Conservation (phyloP, 2,113 vertebrate species). For the Heterocephalus glaber region DNA sequence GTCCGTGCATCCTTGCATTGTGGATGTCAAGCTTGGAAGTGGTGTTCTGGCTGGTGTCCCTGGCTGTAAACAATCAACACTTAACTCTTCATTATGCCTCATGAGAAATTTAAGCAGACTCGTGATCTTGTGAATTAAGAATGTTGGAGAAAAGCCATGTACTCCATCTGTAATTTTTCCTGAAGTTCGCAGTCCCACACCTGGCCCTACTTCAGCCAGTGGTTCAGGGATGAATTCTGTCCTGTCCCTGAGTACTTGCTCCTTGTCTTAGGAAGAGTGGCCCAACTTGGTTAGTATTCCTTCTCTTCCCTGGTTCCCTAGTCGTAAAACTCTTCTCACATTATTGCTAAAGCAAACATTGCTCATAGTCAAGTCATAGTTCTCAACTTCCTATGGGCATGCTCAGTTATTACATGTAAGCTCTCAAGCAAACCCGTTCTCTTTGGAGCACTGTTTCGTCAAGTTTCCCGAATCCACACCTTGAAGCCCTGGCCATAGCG, state of each 20-base stretch:
- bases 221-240: not conserved
- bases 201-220: not conserved
- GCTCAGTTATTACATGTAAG: not conserved
- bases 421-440: not conserved
- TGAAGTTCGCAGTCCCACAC: not conserved
- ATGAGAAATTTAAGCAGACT: not conserved
- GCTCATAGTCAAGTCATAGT: not conserved
- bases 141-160: not conserved
- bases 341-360: not conserved
- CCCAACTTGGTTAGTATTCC: not conserved
- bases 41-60: not conserved
- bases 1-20: not conserved
- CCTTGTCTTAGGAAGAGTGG: not conserved
- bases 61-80: not conserved
- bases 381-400: not conserved
- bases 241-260: not conserved
- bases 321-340: not conserved
- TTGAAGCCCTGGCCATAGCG: not conserved
- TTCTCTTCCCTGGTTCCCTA: not conserved
- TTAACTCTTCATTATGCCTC: not conserved
- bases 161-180: rapidly evolving
- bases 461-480: rapidly evolving
- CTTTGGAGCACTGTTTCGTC: not conserved
- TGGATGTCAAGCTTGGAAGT: not conserved
- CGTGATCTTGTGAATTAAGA: not conserved